Conservation (phyloP, 2,888 invertebrate species). For the Aplocera efformata region DNA sequence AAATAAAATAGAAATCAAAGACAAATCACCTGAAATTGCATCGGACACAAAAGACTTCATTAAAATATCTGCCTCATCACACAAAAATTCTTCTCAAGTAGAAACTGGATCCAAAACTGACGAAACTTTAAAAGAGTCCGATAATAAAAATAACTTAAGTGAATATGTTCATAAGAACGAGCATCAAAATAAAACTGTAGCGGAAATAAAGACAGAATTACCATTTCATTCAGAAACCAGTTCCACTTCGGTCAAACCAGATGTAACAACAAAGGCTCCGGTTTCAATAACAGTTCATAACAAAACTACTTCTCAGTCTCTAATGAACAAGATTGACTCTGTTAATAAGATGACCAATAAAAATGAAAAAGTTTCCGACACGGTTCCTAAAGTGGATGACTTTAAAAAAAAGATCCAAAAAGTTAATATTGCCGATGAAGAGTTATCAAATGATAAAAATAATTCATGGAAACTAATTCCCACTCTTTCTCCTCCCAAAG, state of each 20-base stretch:
- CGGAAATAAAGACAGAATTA: conserved; percentile 12
- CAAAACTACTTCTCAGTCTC: conserved; percentile 22
- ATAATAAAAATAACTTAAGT: conserved; percentile 12
- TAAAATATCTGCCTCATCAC: conserved; percentile 35
- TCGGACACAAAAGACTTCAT: conserved; percentile 32
- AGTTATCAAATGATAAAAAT: conserved; percentile 59
- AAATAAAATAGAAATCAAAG: conserved; percentile 15
- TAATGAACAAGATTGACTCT: conserved; percentile 31
- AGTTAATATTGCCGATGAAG: conserved; percentile 70
- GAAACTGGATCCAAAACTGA: conserved; percentile 9
- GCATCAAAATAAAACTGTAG: conserved; percentile 9
- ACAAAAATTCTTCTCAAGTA: conserved; percentile 15
- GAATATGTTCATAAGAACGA: conserved; percentile 6
- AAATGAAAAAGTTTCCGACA: conserved; percentile 40
- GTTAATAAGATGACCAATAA: conserved; percentile 29
- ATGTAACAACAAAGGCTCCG: conserved; percentile 18
- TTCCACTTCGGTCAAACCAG: conserved; percentile 14
- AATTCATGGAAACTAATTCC: conserved; percentile 81
- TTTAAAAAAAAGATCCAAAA: conserved; percentile 74
- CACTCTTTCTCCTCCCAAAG: conserved; percentile 75
- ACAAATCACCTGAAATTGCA: conserved; percentile 19
- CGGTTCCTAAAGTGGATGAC: conserved; percentile 63
- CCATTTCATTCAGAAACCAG: conserved; percentile 8
- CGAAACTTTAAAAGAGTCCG: conserved; percentile 11
- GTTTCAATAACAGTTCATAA: conserved; percentile 14